Percentiles rank a stretch among this genome's conserved stretches.
Evolutionary conservation across 30 jellyfish, hydroid and myxozoan species (phyloP).

Genomic region (Chrysaora quinquecirrha): DNA sequence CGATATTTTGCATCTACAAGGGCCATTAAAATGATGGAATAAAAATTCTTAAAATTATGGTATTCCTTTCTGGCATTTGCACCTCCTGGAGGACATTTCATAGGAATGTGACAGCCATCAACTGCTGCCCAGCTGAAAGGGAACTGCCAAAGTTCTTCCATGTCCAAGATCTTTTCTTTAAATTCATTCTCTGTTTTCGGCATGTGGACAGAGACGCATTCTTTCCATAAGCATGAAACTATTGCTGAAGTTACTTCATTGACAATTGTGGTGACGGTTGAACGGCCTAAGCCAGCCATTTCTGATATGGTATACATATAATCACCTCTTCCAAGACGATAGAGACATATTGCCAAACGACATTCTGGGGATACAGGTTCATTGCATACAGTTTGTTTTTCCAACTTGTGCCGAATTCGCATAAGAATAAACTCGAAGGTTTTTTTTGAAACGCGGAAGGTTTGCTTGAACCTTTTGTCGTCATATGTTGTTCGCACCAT

Average conservation of each 20-base stretch:
- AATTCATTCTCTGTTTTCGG: constrained; percentile 11
- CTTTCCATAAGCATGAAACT: too few species aligned
- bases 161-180: constrained; percentile 2
- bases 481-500: constrained; percentile 1
- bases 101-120: too few species aligned
- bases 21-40: not conserved
- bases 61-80: too few species aligned
- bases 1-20: not conserved
- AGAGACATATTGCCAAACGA: too few species aligned
- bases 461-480: constrained; percentile 17
- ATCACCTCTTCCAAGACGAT: too few species aligned
- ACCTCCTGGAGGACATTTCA: too few species aligned
- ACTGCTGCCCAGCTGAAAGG: constrained; percentile 29
- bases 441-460: constrained; percentile 11
- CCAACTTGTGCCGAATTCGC: constrained; percentile 15
- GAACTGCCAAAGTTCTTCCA: constrained; percentile 30
- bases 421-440: constrained; percentile 3
- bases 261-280: constrained; percentile 15
- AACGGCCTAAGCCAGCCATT: constrained; percentile 26
- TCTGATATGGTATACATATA: too few species aligned
- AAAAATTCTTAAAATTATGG: too few species aligned
- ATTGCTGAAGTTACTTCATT: too few species aligned
- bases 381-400: too few species aligned
- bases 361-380: too few species aligned
- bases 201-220: too few species aligned